Conservation (phyloP, 2,888 invertebrate species). For the Lasioglossum pauxillum region DNA sequence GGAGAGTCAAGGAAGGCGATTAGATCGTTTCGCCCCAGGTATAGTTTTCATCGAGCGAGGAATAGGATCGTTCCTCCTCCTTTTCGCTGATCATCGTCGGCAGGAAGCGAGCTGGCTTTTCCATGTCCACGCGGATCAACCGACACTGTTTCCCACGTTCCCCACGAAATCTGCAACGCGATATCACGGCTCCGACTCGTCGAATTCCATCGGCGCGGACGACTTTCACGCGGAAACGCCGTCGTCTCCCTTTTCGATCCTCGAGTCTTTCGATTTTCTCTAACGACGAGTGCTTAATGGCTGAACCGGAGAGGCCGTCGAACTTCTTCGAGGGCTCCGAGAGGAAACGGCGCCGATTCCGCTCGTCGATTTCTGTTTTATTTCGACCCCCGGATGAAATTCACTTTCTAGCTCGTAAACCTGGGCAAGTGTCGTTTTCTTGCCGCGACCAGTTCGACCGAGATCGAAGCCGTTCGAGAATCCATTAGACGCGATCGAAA, state of each 20-base stretch:
- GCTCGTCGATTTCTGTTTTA: conserved; percentile 66
- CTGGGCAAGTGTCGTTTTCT: conserved; percentile 59
- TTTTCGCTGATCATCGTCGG: conserved; percentile 61
- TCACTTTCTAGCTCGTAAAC: conserved; percentile 83
- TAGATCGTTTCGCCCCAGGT: conserved; percentile 67
- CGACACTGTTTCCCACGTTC: conserved; percentile 14
- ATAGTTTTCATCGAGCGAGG: conserved; percentile 55
- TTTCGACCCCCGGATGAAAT: conserved; percentile 65
- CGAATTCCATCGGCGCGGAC: background rate
- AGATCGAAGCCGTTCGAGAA: background rate
- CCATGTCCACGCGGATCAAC: conserved; percentile 37
- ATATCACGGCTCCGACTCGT: background rate
- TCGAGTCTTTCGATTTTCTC: background rate
- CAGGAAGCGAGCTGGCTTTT: conserved; percentile 65
- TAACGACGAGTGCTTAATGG: conserved; percentile 42
- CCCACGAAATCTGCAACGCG: conserved; percentile 25
- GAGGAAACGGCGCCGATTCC: conserved; percentile 24
- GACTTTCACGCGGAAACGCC: conserved; percentile 31
- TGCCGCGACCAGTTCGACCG: conserved; percentile 72
- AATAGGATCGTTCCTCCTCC: conserved; percentile 35
- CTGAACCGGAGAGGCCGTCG: conserved; percentile 22
- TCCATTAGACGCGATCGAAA: background rate
- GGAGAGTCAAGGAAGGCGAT: conserved; percentile 70
- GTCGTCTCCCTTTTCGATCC: conserved; percentile 8
- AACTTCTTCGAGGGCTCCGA: background rate